Evolutionary conservation across 92 coral and sea anemone genomes (phyloP), one percentile per base, ranked within the genome.

Genomic region (Parazoanthus atlanticus): DNA sequence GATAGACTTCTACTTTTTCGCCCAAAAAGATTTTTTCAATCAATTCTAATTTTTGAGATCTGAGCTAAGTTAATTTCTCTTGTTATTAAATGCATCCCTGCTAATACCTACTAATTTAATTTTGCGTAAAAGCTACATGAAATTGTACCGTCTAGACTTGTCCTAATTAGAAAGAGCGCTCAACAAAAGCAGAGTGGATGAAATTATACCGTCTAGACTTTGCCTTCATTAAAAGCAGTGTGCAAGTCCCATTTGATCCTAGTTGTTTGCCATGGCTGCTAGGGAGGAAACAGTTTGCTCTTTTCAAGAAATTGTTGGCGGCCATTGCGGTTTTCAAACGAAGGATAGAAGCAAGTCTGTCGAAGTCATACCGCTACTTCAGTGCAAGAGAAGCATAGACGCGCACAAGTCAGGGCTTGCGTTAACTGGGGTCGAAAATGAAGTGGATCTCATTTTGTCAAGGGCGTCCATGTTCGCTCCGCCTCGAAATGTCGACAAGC

Each of bases 301-400:
- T 81, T 31, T 81, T 81, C 74, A 81, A 77, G 89, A 87, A 81
- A 87, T 78, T 71, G 78, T 80, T 69, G 86, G 86, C 80, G 90
- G 90, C 76, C 52, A 88, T 61, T 88, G 90, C 82, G 90, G 86
- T 88, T 88, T 88, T 88, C 90, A 88, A 88, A 61, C 90, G 32
- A 79, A 75, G 90, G 90, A 79, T 79, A 89, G 88, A 36, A 75
- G 88, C 82, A 81, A 76, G 86, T 88, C 88, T 46, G 76, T 74
- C 15, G 69, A 83, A 83, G 65, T 81, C 16, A 74, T 83, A 56
- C 88, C 84, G 33, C 29, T 83, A 76, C 76, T 81, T 76, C 79
- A 88, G 69, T 88, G 91, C 66, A 82, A 73, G 33, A 66, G 81
- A 28, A 52, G 76, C 69, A 36, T 65, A 70, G 61, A 23, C 89